Conservation (phyloP, 92 coral and sea anemone species). For the Porites lobata region DNA sequence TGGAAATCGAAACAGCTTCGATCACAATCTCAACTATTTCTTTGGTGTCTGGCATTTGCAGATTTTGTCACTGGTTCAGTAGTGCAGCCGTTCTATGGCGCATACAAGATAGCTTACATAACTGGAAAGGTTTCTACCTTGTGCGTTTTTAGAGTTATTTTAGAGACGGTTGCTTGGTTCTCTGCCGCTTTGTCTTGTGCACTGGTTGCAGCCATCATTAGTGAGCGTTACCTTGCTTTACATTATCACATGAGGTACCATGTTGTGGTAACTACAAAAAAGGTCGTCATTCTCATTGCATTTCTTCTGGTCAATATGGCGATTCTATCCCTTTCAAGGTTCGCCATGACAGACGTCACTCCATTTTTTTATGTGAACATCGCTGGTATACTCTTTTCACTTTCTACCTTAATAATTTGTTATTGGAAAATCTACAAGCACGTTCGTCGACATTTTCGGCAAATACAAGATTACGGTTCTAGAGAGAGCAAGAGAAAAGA, state of each 20-base stretch:
- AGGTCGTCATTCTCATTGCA: slow-evolving; percentile 22
- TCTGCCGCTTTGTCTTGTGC: slow-evolving; percentile 73
- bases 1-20: slow-evolving; percentile 63
- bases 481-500: neutral
- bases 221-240: slow-evolving; percentile 71
- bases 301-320: slow-evolving; percentile 12
- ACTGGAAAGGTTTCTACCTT: slow-evolving; percentile 6
- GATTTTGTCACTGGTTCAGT: slow-evolving; percentile 68
- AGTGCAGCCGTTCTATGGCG: slow-evolving; percentile 68
- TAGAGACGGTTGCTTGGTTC: slow-evolving; percentile 71
- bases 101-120: slow-evolving; percentile 60
- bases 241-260: slow-evolving; percentile 59
- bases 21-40: slow-evolving; percentile 52
- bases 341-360: slow-evolving; percentile 29
- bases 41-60: slow-evolving; percentile 59
- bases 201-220: slow-evolving; percentile 41
- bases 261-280: slow-evolving; percentile 46
- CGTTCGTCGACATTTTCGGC: slow-evolving; percentile 57
- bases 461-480: slow-evolving; percentile 39
- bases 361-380: slow-evolving; percentile 60
- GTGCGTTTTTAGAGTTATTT: slow-evolving; percentile 53
- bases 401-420: slow-evolving; percentile 28
- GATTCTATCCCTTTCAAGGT: slow-evolving; percentile 44
- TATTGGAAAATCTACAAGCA: slow-evolving; percentile 56
- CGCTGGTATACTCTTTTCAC: slow-evolving; percentile 38